Conservation (phyloP, 2,113 vertebrate species). For the Equus przewalskii region DNA sequence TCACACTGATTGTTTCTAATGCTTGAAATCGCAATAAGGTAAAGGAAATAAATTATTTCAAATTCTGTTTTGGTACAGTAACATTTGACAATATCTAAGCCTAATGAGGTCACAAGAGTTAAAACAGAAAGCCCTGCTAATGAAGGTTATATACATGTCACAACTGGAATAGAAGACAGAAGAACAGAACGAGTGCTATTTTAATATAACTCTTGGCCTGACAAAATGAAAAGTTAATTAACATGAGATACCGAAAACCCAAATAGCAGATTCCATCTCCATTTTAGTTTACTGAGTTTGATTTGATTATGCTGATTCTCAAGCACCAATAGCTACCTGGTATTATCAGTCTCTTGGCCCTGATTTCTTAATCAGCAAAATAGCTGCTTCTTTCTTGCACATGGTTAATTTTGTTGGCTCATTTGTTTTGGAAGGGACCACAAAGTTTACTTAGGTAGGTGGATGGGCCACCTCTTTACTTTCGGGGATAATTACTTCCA, state of each 20-base stretch:
- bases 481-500: not conserved
- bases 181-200: not conserved
- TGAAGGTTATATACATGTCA: slow-evolving; percentile 3
- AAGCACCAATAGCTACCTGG: not conserved
- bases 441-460: not conserved
- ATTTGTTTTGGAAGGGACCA: slow-evolving; percentile 55
- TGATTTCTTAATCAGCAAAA: slow-evolving; percentile 33
- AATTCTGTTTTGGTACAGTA: slow-evolving; percentile 25
- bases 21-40: slow-evolving; percentile 2
- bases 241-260: not conserved
- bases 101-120: slow-evolving; percentile 45
- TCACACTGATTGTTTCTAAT: not conserved
- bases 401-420: not conserved
- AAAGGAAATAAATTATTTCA: slow-evolving; percentile 55
- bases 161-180: not conserved
- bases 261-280: not conserved
- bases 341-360: not conserved
- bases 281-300: slow-evolving; percentile 1
- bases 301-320: slow-evolving; percentile 33
- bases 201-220: slow-evolving; percentile 16
- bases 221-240: slow-evolving; percentile 69
- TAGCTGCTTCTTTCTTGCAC: slow-evolving; percentile 7
- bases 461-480: not conserved
- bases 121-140: not conserved
- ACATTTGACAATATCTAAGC: slow-evolving; percentile 39